These are phyloP conservation scores for Morone chrysops DNA, from an alignment of 2,113 vertebrate species.

Conservation along the genomic window DNA sequence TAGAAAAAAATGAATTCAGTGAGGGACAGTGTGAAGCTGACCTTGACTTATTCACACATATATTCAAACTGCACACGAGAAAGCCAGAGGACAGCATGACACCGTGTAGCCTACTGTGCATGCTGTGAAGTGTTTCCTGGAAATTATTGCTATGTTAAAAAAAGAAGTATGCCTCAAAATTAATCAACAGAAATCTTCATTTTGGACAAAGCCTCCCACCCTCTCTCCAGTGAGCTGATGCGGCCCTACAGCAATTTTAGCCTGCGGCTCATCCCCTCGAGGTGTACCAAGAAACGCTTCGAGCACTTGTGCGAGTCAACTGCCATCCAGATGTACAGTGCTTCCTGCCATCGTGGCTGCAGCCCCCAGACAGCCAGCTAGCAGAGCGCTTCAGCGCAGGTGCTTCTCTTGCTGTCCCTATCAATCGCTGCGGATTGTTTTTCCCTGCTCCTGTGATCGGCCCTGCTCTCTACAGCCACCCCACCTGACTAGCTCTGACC, in stretches of 20 bases:
- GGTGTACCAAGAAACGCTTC: conserved; percentile 30
- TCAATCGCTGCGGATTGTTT: neutral
- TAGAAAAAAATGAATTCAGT: conserved; percentile 15
- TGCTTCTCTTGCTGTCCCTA: conserved; percentile 14
- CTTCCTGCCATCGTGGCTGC: conserved; percentile 29
- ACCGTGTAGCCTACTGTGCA: neutral
- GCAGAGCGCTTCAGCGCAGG: conserved; percentile 1
- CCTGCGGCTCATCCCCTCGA: conserved; percentile 48
- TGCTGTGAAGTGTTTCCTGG: neutral
- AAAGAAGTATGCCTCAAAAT: neutral
- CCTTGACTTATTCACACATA: conserved; percentile 39
- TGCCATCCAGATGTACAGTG: conserved; percentile 32
- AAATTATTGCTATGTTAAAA: neutral
- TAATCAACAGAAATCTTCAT: conserved; percentile 17
- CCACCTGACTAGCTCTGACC: neutral
- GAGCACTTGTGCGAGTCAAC: conserved; percentile 47
- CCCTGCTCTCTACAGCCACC: conserved; percentile 15
- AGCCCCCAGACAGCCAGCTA: conserved; percentile 11
- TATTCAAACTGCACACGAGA: neutral
- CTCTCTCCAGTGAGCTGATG: conserved; percentile 36
- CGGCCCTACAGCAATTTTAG: conserved; percentile 55
- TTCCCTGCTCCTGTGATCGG: conserved; percentile 13
- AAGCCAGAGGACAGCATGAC: neutral
- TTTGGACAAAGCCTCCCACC: conserved; percentile 30
- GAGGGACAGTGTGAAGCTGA: conserved; percentile 11